Evolutionary conservation across 2,888 invertebrate species (phyloP), one percentile per base, ranked within the genome.

Genomic region (Drosophila borborema): DNA sequence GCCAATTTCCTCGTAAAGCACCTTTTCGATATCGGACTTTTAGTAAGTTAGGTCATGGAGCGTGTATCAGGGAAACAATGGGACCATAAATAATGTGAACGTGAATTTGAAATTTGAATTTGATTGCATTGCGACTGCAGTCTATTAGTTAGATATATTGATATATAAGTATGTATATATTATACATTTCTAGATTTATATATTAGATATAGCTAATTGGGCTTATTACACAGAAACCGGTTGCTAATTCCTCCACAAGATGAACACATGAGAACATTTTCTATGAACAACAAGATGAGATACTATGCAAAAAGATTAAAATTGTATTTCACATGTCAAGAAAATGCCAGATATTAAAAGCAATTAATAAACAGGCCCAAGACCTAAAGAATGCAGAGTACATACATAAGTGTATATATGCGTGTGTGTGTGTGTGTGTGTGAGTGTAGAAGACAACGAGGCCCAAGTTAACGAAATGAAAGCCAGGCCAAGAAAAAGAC

Each of bases 1-100:
- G 72, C n/a, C 20, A 61, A 59, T 66, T 77, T 36, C 4, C 10
- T 61, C 6, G 20, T 31, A 41, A 43, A 60, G 23, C 28, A 18
- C 34, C 61, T 40, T 63, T 28, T 16, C 38, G 40, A 40, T 38
- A 7, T 51, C 18, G 10, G 28, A 49, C 46, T 54, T 51, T 68
- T 83, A 73, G 83, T 83, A 84, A 64, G 76, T 84, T 84, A 89
- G 84, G 84, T 89, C 84, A 84, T 89, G 83, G 76, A 67, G 41
- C 73, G 73, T 72, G 73, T 62, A 45, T 41, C 61, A 41, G 36
- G n/a, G 48, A 65, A 69, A 83, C 89, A 84, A 89, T 84, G 69
- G 65, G 28, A 55, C 81, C 72, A 86, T 79, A 73, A 89, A 86
- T 83, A 82, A 72, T 71, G 48, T 62, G 67, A 34, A 49, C 60